A percentile compares a stretch with the other conserved stretches of the same genome.
phyloP scores from a whole-genome alignment of 2,797 vertebrate species.

The Iguana delicatissima region DNA sequence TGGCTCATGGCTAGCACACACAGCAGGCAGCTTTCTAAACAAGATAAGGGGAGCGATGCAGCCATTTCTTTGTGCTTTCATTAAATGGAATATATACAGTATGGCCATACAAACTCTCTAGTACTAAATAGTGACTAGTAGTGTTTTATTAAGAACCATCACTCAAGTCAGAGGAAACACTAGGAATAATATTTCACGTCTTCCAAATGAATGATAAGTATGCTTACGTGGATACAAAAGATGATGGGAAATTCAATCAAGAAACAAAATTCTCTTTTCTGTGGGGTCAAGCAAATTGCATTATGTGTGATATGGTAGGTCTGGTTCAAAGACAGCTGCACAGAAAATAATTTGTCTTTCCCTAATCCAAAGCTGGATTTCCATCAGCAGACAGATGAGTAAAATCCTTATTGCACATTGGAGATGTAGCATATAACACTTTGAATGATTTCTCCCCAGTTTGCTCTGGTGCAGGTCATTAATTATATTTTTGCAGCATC shows the following conservation, averaged over 20 bases:
- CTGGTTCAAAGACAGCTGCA: background rate
- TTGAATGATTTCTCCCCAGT: background rate
- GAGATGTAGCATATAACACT: background rate
- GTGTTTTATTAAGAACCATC: conserved; percentile 59
- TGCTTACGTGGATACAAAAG: conserved; percentile 1
- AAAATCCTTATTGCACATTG: background rate
- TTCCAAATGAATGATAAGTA: background rate
- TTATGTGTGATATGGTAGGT: background rate
- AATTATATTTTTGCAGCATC: background rate
- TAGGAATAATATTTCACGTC: background rate
- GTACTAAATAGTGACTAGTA: conserved; percentile 42
- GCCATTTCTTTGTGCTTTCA: conserved; percentile 54
- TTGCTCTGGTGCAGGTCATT: background rate
- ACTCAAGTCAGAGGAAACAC: conserved; percentile 37
- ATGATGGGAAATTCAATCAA: conserved; percentile 19
- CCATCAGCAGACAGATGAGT: background rate
- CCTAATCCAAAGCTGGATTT: background rate
- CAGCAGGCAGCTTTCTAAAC: conserved; percentile 36
- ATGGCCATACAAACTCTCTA: conserved; percentile 49
- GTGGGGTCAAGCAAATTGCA: background rate
- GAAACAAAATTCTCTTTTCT: conserved; percentile 35
- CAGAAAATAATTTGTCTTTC: background rate
- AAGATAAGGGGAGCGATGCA: conserved; percentile 31
- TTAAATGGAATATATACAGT: conserved; percentile 35
- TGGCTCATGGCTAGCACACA: conserved; percentile 7